Evolutionary conservation across 2,888 invertebrate genomes (phyloP).

Genomic region (Apoderus coryli): DNA sequence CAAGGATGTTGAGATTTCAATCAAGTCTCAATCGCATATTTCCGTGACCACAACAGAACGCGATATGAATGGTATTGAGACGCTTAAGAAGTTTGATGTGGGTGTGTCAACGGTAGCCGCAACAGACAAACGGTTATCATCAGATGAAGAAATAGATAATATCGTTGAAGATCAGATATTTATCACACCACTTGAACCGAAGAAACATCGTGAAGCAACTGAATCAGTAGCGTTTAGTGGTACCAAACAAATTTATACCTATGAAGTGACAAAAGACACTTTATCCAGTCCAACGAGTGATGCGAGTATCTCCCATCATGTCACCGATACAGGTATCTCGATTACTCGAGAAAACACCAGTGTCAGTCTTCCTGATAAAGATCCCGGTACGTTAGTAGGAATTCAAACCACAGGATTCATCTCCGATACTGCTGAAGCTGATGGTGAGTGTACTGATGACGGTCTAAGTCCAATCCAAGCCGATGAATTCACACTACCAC

Average conservation of each 20-base stretch:
- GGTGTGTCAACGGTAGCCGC: conserved; percentile 33
- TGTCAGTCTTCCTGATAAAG: conserved; percentile 31
- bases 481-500: conserved; percentile 32
- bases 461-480: conserved; percentile 41
- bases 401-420: conserved; percentile 32
- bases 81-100: conserved; percentile 34
- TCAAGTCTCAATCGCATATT: conserved; percentile 38
- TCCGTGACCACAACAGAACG: conserved; percentile 33
- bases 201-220: conserved; percentile 33
- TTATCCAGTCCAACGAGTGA: conserved; percentile 32
- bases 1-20: conserved; percentile 40
- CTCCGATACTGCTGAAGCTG: conserved; percentile 33
- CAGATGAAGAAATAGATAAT: conserved; percentile 19
- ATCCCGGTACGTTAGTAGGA: conserved; percentile 28
- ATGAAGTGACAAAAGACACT: conserved; percentile 29
- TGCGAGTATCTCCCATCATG: conserved; percentile 37
- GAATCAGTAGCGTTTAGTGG: conserved; percentile 38
- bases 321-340: conserved; percentile 41
- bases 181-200: conserved; percentile 28
- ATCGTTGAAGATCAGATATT: conserved; percentile 26
- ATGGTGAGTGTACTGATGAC: conserved; percentile 39
- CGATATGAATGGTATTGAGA: conserved; percentile 33
- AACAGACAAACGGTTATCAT: conserved; percentile 25
- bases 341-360: conserved; percentile 36
- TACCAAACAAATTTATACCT: conserved; percentile 36